These are phyloP conservation scores for Suricata suricatta DNA, from an alignment of 2,113 vertebrate species.

Conservation along the genomic window DNA sequence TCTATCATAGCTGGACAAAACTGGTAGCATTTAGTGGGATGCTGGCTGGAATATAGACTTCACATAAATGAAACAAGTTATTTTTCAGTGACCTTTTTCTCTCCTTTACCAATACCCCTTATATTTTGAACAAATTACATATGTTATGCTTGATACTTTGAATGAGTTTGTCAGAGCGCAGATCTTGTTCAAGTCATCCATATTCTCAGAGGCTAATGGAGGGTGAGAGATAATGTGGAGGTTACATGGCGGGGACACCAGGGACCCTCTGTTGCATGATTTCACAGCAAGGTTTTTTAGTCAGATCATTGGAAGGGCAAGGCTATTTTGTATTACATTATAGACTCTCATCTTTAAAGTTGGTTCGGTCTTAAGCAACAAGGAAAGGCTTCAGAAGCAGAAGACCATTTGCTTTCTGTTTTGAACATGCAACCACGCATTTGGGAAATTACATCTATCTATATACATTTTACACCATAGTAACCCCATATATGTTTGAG, in stretches of 20 bases:
- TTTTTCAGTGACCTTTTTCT: conserved; percentile 8
- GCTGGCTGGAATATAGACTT: background rate
- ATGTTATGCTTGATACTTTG: background rate
- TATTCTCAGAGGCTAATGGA: background rate
- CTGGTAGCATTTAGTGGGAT: background rate
- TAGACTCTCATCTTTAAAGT: background rate
- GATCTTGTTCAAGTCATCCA: background rate
- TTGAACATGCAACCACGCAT: background rate
- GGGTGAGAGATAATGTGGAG: background rate
- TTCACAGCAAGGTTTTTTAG: background rate
- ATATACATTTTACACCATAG: background rate
- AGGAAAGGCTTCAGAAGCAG: background rate
- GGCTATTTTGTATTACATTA: background rate
- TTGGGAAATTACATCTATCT: background rate
- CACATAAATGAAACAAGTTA: background rate
- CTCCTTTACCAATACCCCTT: background rate
- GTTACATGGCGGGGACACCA: accelerated
- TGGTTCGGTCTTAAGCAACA: background rate
- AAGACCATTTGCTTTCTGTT: background rate
- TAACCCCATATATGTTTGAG: background rate
- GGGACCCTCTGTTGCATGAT: background rate
- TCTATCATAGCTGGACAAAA: background rate
- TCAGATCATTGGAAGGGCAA: background rate
- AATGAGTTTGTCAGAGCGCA: background rate
- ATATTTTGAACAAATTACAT: background rate